Evolutionary conservation across 2,797 vertebrate species (phyloP).

Genomic region (Notolabrus celidotus): DNA sequence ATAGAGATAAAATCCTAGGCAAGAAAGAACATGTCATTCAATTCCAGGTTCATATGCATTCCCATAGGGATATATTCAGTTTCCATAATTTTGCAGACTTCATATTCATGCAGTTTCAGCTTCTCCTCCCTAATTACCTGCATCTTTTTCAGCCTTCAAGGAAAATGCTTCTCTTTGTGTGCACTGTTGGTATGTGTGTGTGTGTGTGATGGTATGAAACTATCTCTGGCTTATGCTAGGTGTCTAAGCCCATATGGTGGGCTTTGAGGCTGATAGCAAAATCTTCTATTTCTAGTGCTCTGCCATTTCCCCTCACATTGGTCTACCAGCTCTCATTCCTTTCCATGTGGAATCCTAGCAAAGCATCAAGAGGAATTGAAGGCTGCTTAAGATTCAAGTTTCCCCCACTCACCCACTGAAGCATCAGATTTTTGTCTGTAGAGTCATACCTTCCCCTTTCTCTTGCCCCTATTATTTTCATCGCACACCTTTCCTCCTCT

Average conservation of each 20-base stretch:
- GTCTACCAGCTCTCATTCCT: too few species aligned
- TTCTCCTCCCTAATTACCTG: conserved; percentile 35
- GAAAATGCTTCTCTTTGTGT: conserved; percentile 33
- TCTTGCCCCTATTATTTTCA: too few species aligned
- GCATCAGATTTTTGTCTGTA: too few species aligned
- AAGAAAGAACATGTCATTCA: conserved; percentile 7
- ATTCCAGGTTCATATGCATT: conserved; percentile 23
- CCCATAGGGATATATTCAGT: conserved; percentile 18
- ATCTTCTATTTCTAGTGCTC: not conserved
- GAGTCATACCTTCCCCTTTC: too few species aligned
- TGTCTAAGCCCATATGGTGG: conserved; percentile 50
- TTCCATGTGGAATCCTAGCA: too few species aligned
- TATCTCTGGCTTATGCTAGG: conserved; percentile 35
- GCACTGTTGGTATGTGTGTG: too few species aligned
- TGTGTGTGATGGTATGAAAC: conserved; percentile 31
- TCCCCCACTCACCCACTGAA: too few species aligned
- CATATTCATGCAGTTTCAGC: conserved; percentile 42
- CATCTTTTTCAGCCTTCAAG: conserved; percentile 29
- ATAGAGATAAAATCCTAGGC: too few species aligned
- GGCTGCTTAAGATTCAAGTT: too few species aligned
- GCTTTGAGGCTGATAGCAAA: conserved; percentile 44
- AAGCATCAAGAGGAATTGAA: too few species aligned
- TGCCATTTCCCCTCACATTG: not conserved
- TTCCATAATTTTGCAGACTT: conserved; percentile 37
- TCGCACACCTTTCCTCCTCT: too few species aligned